Evolutionary conservation across 2,797 vertebrate species (phyloP), one percentile per base, ranked within the genome.

Genomic region (Jordanella pulchra): DNA sequence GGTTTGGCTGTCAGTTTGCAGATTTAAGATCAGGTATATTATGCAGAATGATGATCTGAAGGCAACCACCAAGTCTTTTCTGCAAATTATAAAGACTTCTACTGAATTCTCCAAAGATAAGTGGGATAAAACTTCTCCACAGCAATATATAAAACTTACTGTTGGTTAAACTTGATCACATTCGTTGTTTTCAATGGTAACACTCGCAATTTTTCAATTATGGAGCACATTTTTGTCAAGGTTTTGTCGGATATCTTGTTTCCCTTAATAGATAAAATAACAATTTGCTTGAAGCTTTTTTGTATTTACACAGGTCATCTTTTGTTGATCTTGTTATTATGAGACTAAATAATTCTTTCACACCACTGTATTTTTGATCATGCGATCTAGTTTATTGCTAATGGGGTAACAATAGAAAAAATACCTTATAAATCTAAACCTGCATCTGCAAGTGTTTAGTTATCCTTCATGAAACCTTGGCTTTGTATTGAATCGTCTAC

Each of bases 361-460:
- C 35, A 63, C 7, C 7, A 44, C 53, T 61, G 30, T 75, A 69
- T 45, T n/a, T 79, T 89, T 75, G 65, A 72, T 63, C 14, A 50
- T 76, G 56, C 72, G 82, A 63, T 86, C 32, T 76, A 58, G 65
- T 82, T 86, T 81, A 82, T 87, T 82, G 81, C 83, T 86, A 78
- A 45, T 42, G 60, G 83, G 55, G 23, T 5, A 60, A 67, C 44
- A 50, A 10, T 0, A 67, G 54, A 72, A 87, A 88, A 89, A 86
- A 14, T 80, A 73, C 50, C 1, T 18, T 30, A 67, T 87, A 89
- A 91, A 91, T 82, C 83, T 58, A 14, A 78, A 83, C 71, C 78
- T 78, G 56, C 69, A 69, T 84, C 73, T 77, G 80, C 80, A 86
- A 79, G 81, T 89, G 82, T 88, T 85, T 84, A 88, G 76, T 74